Percentiles rank a stretch among this genome's conserved stretches.
Evolutionary conservation across 1,140 invertebrate species (phyloP).

Genomic region (Metaphire vulgaris): DNA sequence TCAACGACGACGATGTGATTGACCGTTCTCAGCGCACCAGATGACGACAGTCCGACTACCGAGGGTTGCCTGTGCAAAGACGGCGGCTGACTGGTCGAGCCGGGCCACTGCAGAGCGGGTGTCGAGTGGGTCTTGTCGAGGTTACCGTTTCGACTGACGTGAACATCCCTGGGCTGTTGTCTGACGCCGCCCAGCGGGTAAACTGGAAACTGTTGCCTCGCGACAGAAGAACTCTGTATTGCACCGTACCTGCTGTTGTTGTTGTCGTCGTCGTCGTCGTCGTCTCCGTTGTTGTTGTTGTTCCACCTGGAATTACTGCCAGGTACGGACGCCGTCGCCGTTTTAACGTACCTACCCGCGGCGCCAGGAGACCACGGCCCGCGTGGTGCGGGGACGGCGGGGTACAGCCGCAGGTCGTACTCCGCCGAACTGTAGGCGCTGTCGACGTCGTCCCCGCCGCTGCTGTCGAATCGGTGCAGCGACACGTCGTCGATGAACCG

Average conservation of each 20-base stretch:
- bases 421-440: conserved; percentile 4
- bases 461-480: conserved; percentile 12
- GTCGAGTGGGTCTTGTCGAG: background rate
- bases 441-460: conserved; percentile 15
- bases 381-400: background rate
- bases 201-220: no score
- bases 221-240: no score
- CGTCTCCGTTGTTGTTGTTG: no score
- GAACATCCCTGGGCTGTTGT: background rate
- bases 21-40: background rate
- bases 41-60: background rate
- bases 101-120: background rate
- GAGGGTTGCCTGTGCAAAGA: background rate
- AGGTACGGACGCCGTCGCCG: background rate
- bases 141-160: background rate
- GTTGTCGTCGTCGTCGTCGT: no score
- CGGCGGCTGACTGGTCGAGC: background rate
- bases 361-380: background rate
- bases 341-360: no score
- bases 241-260: background rate
- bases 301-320: background rate
- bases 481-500: conserved; percentile 13
- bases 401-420: background rate
- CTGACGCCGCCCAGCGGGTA: no score
- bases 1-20: background rate